Conservation (phyloP, 1,140 invertebrate species). For the Lordiphosa mommai region DNA sequence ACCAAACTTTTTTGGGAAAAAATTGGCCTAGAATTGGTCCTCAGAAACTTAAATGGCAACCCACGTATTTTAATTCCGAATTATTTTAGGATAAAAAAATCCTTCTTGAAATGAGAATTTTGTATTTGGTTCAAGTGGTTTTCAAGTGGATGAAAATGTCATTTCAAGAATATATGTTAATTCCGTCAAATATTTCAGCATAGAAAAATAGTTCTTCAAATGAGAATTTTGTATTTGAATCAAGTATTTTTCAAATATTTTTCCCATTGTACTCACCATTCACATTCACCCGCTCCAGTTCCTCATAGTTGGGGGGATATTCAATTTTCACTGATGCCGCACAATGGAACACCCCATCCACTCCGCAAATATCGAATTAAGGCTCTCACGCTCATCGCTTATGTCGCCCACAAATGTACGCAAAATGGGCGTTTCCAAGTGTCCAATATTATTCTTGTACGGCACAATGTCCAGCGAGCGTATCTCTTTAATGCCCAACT, state of each 20-base stretch:
- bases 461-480: slow-evolving; percentile 83
- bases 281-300: slow-evolving; percentile 83
- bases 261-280: slow-evolving; percentile 79
- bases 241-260: too few species aligned
- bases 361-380: slow-evolving; percentile 81
- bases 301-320: slow-evolving; percentile 81
- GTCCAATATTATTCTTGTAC: slow-evolving; percentile 81
- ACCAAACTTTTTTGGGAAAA: too few species aligned
- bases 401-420: slow-evolving; percentile 81
- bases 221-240: too few species aligned
- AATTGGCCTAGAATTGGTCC: too few species aligned
- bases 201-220: too few species aligned
- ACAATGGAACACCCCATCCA: slow-evolving; percentile 84
- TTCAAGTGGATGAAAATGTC: too few species aligned
- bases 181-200: too few species aligned
- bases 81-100: too few species aligned
- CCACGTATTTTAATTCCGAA: background rate
- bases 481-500: slow-evolving; percentile 82
- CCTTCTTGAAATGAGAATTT: too few species aligned
- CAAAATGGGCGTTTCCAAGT: slow-evolving; percentile 75
- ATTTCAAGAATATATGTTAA: too few species aligned
- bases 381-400: slow-evolving; percentile 67
- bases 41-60: too few species aligned
- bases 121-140: too few species aligned
- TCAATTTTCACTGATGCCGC: slow-evolving; percentile 83